Conservation (phyloP, 2,113 vertebrate species). For the Heterotilapia buettikoferi region DNA sequence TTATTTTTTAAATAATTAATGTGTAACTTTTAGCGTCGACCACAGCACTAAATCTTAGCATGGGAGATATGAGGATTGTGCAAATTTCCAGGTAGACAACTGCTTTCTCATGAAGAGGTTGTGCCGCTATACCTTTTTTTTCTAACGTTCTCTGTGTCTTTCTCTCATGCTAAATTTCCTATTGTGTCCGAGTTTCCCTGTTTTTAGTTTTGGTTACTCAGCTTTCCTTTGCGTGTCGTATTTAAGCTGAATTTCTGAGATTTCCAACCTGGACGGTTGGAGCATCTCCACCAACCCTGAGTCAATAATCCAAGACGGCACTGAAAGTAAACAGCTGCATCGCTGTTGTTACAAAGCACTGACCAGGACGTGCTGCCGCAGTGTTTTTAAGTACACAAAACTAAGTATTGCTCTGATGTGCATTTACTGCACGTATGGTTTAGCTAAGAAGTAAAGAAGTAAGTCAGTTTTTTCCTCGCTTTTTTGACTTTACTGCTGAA, state of each 20-base stretch:
- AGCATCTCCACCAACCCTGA: background rate
- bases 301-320: background rate
- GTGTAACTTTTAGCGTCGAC: background rate
- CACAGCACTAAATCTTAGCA: background rate
- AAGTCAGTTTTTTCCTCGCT: fast-evolving
- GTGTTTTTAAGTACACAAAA: background rate
- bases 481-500: background rate
- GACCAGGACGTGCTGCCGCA: background rate
- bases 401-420: background rate
- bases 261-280: background rate
- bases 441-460: background rate
- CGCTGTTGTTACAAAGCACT: background rate
- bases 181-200: background rate
- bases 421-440: background rate
- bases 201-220: background rate
- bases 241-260: background rate
- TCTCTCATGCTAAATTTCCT: background rate
- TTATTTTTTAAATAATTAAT: background rate
- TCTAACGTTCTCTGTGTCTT: background rate
- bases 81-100: background rate
- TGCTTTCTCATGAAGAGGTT: background rate
- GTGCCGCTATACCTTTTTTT: background rate
- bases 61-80: background rate
- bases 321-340: background rate
- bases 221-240: too few species aligned